These are phyloP conservation scores for Acleris emargana DNA, from an alignment of 2,888 invertebrate genomes.

Conservation along the genomic window DNA sequence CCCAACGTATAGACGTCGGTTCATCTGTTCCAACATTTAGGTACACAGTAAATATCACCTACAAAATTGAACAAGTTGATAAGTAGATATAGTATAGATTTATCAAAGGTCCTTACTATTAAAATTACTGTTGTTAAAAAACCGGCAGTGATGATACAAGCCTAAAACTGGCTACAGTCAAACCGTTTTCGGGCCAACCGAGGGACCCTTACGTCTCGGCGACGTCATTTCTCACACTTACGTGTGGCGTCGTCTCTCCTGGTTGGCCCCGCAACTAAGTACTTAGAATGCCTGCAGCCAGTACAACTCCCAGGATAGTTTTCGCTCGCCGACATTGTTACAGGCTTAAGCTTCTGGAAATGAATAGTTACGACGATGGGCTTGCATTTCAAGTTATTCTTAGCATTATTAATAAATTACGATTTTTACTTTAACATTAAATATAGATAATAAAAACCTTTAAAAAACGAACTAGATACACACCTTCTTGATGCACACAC, in stretches of 20 bases:
- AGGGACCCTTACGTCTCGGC: not conserved
- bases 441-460: conserved; percentile 60
- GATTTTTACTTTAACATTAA: conserved; percentile 59
- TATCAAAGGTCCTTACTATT: conserved; percentile 78
- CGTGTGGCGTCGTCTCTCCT: not conserved
- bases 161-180: conserved; percentile 48
- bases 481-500: conserved; percentile 70
- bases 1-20: conserved; percentile 67
- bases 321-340: conserved; percentile 3
- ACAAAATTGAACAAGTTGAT: conserved; percentile 81
- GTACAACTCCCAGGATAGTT: not conserved
- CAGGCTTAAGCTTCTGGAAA: conserved; percentile 26
- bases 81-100: conserved; percentile 76
- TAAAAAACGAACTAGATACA: conserved; percentile 71
- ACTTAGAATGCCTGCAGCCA: not conserved
- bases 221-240: not conserved
- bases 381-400: conserved; percentile 40
- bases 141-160: conserved; percentile 81
- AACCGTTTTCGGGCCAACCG: not conserved
- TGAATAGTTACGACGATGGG: conserved; percentile 12
- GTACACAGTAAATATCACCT: conserved; percentile 80
- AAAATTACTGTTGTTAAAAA: conserved; percentile 67
- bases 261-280: not conserved
- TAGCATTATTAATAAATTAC: conserved; percentile 58
- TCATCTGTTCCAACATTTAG: conserved; percentile 77